Conservation (phyloP, 2,797 vertebrate genomes). For the Tamandua tetradactyla region DNA sequence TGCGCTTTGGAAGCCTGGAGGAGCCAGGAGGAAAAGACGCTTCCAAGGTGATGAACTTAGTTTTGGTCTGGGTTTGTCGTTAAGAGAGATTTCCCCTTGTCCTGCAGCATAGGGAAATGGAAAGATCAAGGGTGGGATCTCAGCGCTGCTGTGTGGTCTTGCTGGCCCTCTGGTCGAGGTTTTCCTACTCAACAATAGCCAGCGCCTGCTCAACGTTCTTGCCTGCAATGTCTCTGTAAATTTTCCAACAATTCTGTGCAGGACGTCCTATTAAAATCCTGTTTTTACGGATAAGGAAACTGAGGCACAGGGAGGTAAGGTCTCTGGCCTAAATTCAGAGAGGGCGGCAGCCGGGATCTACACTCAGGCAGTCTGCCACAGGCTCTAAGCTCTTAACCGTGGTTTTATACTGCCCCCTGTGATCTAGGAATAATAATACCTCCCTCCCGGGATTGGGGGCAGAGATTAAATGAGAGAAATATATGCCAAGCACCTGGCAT, state of each 20-base stretch:
- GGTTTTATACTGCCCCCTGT: constrained; percentile 77
- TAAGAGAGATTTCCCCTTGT: neutral
- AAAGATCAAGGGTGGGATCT: neutral
- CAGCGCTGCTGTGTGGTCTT: neutral
- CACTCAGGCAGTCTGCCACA: neutral
- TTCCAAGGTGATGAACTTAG: neutral
- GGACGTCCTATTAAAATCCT: neutral
- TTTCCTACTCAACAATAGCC: neutral
- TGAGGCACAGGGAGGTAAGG: neutral
- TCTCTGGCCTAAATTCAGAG: neutral
- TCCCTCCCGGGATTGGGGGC: constrained; percentile 57
- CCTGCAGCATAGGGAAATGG: neutral
- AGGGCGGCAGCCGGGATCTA: neutral
- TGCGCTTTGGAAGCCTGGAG: neutral
- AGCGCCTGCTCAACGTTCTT: neutral
- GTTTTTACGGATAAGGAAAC: constrained; percentile 42
- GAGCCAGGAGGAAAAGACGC: neutral
- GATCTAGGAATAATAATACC: constrained; percentile 71
- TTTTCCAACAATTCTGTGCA: neutral
- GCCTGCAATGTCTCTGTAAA: neutral
- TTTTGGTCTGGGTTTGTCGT: neutral
- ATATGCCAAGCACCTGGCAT: constrained; percentile 75
- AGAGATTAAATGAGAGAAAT: constrained; percentile 70
- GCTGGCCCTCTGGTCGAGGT: neutral
- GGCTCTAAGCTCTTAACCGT: constrained; percentile 2